Base-by-base conservation (phyloP, 2,888 invertebrate genomes). In the Drosophila melanocephala region DNA sequence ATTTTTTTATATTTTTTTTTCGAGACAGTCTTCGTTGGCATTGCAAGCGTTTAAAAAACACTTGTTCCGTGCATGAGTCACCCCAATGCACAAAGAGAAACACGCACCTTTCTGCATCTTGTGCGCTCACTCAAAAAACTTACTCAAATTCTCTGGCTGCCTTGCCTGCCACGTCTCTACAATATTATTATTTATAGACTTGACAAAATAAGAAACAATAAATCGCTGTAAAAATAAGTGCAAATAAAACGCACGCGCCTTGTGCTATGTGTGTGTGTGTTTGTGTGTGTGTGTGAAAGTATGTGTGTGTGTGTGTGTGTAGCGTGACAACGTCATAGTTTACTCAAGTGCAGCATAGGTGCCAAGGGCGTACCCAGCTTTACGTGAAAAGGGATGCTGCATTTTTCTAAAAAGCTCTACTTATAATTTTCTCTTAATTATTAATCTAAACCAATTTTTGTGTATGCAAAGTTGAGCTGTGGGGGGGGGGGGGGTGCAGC, bases 121-220 rank as follows among this genome's bases (percentile, higher is more conserved):
- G 32, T 52, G 66, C 58, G n/a, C 52, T 62, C 47, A 42, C 51
- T 56, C 58, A 61, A 19, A 66, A 63, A 33, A 55, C 19, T 30
- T 47, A 55, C 66, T 44, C 14, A 42, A 76, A 61, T 61, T 71
- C 78, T 77, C 73, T 51, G 50, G 47, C 37, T 63, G 39, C 51
- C 59, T 58, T 47, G 47, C 47, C 22, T 16, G 47, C 47, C 22
- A 22, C 44, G 44, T 51, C 72, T 72, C 59, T 62, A 59, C 66
- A 71, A 64, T 66, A 63, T 61, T 76, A 77, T 81, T 86, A 88
- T 90, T 86, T 79, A 86, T 90, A 90, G 90, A 74, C 42, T 59
- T 68, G 63, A 70, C 71, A 72, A 39, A 57, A 57, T 69, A 83
- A 62, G 63, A 79, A 77, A 79, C 67, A 85, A 90, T 75, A 88